A percentile compares a stretch with the other conserved stretches of the same genome.
These are phyloP conservation scores for Acronicta alni DNA, from an alignment of 2,888 invertebrate species.

Conservation along the genomic window DNA sequence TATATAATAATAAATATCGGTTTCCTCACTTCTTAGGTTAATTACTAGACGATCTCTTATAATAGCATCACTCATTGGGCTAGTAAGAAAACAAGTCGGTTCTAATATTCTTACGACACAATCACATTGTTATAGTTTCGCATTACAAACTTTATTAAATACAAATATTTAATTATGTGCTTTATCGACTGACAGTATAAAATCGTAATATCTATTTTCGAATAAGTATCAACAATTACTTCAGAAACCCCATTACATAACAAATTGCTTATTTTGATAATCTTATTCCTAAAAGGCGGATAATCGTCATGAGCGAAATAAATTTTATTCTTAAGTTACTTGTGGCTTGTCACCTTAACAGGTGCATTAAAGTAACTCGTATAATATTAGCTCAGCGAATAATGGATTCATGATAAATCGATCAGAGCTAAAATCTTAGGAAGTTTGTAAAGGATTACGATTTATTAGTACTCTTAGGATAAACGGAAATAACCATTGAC, in stretches of 20 bases:
- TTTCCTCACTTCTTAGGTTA: neutral
- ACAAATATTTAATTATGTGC: constrained; percentile 38
- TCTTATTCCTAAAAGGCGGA: constrained; percentile 84
- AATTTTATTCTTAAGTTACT: constrained; percentile 55
- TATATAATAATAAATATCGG: too few species aligned
- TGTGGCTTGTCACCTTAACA: constrained; percentile 42
- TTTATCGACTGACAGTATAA: constrained; percentile 44
- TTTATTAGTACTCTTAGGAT: neutral
- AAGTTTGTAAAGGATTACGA: neutral
- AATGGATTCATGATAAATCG: neutral
- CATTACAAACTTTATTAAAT: constrained; percentile 38
- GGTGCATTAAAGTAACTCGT: constrained; percentile 50
- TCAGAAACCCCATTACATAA: constrained; percentile 49
- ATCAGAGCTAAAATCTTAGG: too few species aligned
- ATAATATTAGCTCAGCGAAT: constrained; percentile 19
- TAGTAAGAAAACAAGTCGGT: constrained; percentile 49
- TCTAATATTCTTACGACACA: constrained; percentile 44
- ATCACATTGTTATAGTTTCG: constrained; percentile 49
- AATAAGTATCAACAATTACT: constrained; percentile 47
- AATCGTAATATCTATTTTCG: constrained; percentile 43
- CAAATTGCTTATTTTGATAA: constrained; percentile 69
- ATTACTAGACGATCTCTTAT: constrained; percentile 4
- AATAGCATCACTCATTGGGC: constrained; percentile 29
- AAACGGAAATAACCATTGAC: too few species aligned
- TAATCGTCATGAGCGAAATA: constrained; percentile 80